Percentiles rank a stretch among this genome's conserved stretches.
These are phyloP conservation scores for Nerophis lumbriciformis DNA, from an alignment of 2,113 vertebrate genomes.

Conservation along the genomic window DNA sequence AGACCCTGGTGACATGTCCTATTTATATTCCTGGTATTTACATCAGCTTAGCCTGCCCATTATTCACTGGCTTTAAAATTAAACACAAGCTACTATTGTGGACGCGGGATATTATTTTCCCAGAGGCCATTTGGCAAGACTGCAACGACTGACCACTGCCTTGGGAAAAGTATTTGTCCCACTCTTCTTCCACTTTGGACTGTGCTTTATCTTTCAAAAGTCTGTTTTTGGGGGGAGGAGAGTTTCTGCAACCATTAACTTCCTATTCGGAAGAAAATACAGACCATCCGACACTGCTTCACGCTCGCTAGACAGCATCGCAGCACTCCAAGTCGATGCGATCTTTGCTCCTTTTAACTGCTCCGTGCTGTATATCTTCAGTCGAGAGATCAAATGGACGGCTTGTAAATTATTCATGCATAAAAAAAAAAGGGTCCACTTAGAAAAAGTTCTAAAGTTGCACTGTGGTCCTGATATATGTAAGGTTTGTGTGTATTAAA, in stretches of 20 bases:
- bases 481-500: no score
- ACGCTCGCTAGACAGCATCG: conserved; percentile 15
- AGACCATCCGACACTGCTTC: conserved; percentile 25
- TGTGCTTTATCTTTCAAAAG: background rate
- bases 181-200: background rate
- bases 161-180: conserved; percentile 13
- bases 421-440: no score
- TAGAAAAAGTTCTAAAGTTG: no score
- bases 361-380: conserved; percentile 15
- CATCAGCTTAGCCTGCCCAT: conserved; percentile 9
- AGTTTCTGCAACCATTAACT: no score
- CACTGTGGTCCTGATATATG: no score
- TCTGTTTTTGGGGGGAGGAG: no score
- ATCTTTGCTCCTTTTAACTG: no score
- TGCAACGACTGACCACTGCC: conserved; percentile 7
- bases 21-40: conserved; percentile 6
- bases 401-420: conserved; percentile 44
- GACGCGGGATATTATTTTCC: conserved; percentile 28
- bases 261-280: no score
- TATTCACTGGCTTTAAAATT: conserved; percentile 31
- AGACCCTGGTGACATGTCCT: conserved; percentile 10
- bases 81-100: conserved; percentile 32
- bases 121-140: conserved; percentile 25
- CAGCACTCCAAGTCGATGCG: no score
- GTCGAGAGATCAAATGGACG: conserved; percentile 35